These are phyloP conservation scores for Abscondita cerata DNA, from an alignment of 2,888 invertebrate species.

Conservation along the genomic window DNA sequence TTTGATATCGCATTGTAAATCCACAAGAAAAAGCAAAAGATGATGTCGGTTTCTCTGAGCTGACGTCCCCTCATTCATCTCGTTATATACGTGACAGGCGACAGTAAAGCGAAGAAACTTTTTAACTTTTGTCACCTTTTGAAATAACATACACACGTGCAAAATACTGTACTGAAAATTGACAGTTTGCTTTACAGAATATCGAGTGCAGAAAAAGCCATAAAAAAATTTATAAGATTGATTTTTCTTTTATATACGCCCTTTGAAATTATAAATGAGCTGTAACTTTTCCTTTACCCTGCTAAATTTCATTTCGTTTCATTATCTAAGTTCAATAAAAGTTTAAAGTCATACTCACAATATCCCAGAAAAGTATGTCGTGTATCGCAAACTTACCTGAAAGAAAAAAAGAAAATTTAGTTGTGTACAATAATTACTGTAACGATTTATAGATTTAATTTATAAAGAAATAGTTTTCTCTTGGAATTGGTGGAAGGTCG, in stretches of 20 bases:
- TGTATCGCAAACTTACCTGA: background rate
- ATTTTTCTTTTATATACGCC: slow-evolving; percentile 2
- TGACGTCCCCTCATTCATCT: slow-evolving; percentile 35
- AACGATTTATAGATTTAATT: too few relatives aligned
- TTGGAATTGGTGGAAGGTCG: too few relatives aligned
- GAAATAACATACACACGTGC: slow-evolving; percentile 30
- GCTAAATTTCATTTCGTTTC: background rate
- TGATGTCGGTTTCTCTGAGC: slow-evolving; percentile 31
- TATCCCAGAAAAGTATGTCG: background rate
- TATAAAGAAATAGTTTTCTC: too few relatives aligned
- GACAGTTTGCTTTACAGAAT: slow-evolving; percentile 30
- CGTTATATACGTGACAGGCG: slow-evolving; percentile 31
- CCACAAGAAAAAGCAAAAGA: slow-evolving; percentile 23
- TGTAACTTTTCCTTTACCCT: background rate
- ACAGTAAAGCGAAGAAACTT: slow-evolving; percentile 32
- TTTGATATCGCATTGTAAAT: slow-evolving; percentile 14
- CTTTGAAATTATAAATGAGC: slow-evolving; percentile 6
- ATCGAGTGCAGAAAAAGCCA: background rate
- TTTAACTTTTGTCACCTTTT: slow-evolving; percentile 35
- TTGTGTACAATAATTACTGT: too few relatives aligned
- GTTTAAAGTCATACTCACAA: background rate
- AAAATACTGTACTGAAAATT: slow-evolving; percentile 27
- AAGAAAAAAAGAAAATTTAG: slow-evolving; percentile 8
- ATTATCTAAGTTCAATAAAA: background rate
- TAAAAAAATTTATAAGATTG: slow-evolving; percentile 2